A percentile compares a stretch with the other conserved stretches of the same genome.
phyloP scores from a whole-genome alignment of 2,113 vertebrate genomes.

The Typhlomys cinereus region DNA sequence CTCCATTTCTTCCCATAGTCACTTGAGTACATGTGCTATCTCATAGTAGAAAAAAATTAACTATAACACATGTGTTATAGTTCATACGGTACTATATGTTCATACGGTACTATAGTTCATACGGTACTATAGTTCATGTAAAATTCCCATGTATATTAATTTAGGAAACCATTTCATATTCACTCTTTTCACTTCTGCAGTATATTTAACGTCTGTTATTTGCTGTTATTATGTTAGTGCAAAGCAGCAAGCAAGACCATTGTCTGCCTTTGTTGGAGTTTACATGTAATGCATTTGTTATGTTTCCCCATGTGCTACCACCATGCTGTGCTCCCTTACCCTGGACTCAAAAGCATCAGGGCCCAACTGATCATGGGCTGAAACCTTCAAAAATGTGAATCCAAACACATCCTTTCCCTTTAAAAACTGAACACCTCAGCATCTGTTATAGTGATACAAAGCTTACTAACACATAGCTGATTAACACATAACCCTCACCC shows the following conservation, averaged over 20 bases:
- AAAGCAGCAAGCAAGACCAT: not conserved
- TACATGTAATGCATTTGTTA: not conserved
- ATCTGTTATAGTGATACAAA: not conserved
- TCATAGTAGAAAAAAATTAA: too few relatives aligned
- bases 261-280: not conserved
- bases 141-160: slow-evolving; percentile 11
- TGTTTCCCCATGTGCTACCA: not conserved
- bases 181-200: not conserved
- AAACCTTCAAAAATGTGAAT: not conserved
- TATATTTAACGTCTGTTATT: not conserved
- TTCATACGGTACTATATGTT: too few relatives aligned
- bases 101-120: too few relatives aligned
- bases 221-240: not conserved
- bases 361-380: not conserved
- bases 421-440: not conserved
- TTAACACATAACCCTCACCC: not conserved
- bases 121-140: not conserved
- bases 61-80: too few relatives aligned
- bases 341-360: not conserved
- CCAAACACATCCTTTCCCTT: not conserved
- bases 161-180: not conserved
- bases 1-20: too few relatives aligned
- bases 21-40: too few relatives aligned
- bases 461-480: not conserved
- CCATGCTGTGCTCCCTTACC: not conserved